These are phyloP conservation scores for Venusia cambrica DNA, from an alignment of 2,888 invertebrate species.

Conservation along the genomic window DNA sequence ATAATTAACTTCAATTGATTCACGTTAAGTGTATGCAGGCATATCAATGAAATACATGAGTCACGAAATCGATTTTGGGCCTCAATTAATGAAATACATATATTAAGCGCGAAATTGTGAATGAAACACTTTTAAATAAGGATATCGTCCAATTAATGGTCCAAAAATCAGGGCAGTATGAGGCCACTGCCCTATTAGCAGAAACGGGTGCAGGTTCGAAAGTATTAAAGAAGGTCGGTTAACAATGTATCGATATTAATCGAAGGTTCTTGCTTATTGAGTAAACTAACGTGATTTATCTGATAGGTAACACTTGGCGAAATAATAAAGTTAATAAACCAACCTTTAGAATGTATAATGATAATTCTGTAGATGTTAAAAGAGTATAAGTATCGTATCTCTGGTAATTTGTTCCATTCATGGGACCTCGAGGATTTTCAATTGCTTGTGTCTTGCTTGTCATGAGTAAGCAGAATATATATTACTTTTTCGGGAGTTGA, in stretches of 20 bases:
- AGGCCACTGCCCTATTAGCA: conserved; percentile 52
- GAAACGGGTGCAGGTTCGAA: conserved; percentile 50
- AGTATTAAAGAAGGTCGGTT: conserved; percentile 53
- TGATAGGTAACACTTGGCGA: too few relatives aligned
- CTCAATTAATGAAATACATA: conserved; percentile 24
- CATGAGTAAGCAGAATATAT: too few relatives aligned
- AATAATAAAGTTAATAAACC: too few relatives aligned
- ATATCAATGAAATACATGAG: conserved; percentile 30
- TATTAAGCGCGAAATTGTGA: conserved; percentile 19
- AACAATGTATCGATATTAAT: conserved; percentile 42
- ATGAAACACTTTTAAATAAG: conserved; percentile 32
- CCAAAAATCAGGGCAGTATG: conserved; percentile 53
- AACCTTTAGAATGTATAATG: too few relatives aligned
- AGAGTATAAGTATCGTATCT: too few relatives aligned
- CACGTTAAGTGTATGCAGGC: too few relatives aligned
- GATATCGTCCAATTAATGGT: conserved; percentile 47
- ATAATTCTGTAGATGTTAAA: too few relatives aligned
- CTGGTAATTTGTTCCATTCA: too few relatives aligned
- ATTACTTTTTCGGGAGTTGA: too few relatives aligned
- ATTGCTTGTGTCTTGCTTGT: too few relatives aligned
- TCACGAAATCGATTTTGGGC: conserved; percentile 26
- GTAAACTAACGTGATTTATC: conserved; percentile 14
- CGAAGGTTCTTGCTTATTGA: conserved; percentile 22
- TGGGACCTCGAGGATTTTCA: too few relatives aligned
- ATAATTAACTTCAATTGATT: too few relatives aligned